Percentiles rank a stretch among this genome's conserved stretches.
These are phyloP conservation scores for Micromys minutus DNA, from an alignment of 2,113 vertebrate species.

Conservation along the genomic window DNA sequence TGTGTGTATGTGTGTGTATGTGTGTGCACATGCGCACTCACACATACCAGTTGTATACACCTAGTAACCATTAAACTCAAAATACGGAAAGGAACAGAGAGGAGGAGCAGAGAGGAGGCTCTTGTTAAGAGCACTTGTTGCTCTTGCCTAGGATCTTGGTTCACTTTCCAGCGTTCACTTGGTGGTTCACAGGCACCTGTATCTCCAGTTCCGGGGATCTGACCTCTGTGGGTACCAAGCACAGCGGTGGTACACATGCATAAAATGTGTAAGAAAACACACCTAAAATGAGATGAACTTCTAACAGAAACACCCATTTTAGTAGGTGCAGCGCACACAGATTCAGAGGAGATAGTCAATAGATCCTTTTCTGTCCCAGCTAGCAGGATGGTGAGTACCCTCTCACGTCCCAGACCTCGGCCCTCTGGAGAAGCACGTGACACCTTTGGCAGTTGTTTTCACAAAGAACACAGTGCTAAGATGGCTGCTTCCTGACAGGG, in stretches of 20 bases:
- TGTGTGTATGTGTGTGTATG: background rate
- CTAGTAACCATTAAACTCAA: constrained; percentile 8
- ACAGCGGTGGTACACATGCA: background rate
- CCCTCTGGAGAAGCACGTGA: background rate
- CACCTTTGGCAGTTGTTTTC: background rate
- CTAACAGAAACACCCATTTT: constrained; percentile 11
- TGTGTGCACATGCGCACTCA: too few species aligned
- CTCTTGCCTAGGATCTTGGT: background rate
- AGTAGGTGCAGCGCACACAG: background rate
- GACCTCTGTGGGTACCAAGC: background rate
- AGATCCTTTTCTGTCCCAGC: background rate
- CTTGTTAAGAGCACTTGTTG: background rate
- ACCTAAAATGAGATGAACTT: background rate
- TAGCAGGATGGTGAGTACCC: background rate
- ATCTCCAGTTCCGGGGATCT: background rate
- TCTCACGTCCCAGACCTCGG: background rate
- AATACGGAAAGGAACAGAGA: background rate
- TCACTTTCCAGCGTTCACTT: background rate
- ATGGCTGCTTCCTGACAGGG: constrained; percentile 22
- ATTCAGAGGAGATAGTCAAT: background rate
- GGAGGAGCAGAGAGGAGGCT: background rate
- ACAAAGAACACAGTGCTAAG: background rate
- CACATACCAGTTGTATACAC: background rate
- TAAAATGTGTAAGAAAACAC: background rate
- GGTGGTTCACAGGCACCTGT: background rate